A percentile compares a stretch with the other conserved stretches of the same genome.
phyloP scores from a whole-genome alignment of 92 coral and sea anemone genomes.

The Porites evermanni region DNA sequence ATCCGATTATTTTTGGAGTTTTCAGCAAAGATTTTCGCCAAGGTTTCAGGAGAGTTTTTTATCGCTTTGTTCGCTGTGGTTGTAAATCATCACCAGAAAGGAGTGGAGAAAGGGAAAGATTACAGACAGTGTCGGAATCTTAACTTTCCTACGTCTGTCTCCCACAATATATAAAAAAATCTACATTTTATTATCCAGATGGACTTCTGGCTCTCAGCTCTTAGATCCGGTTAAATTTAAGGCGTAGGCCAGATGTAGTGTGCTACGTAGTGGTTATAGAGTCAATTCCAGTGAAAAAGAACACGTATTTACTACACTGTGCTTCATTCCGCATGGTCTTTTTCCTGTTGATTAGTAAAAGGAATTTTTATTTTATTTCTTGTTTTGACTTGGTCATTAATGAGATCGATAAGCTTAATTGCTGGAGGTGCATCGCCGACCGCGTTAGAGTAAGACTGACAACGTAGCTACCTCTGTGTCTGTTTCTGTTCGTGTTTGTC shows the following conservation, averaged over 20 bases:
- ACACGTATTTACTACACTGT: too few relatives aligned
- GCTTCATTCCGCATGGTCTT: too few relatives aligned
- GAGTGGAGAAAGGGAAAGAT: background rate
- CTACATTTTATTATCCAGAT: background rate
- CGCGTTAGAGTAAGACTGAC: background rate
- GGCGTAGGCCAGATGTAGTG: too few relatives aligned
- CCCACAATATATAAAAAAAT: background rate
- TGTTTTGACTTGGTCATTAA: background rate
- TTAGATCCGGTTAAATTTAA: too few relatives aligned
- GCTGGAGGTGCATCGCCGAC: background rate
- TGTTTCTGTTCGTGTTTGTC: background rate
- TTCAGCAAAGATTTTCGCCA: constrained; percentile 89
- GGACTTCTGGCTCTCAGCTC: too few relatives aligned
- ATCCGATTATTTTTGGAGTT: constrained; percentile 87
- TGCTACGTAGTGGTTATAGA: too few relatives aligned
- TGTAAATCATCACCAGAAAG: background rate
- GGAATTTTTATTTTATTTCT: background rate
- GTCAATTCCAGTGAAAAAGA: too few relatives aligned
- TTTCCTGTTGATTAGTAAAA: too few relatives aligned
- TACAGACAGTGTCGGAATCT: constrained; percentile 16
- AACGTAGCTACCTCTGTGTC: background rate
- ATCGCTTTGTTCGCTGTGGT: constrained; percentile 21
- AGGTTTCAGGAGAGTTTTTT: constrained; percentile 74
- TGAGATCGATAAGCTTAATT: background rate
- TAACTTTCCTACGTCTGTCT: background rate